These are phyloP conservation scores for Ceyx margarethae DNA, from an alignment of 2,113 vertebrate genomes.

Conservation along the genomic window DNA sequence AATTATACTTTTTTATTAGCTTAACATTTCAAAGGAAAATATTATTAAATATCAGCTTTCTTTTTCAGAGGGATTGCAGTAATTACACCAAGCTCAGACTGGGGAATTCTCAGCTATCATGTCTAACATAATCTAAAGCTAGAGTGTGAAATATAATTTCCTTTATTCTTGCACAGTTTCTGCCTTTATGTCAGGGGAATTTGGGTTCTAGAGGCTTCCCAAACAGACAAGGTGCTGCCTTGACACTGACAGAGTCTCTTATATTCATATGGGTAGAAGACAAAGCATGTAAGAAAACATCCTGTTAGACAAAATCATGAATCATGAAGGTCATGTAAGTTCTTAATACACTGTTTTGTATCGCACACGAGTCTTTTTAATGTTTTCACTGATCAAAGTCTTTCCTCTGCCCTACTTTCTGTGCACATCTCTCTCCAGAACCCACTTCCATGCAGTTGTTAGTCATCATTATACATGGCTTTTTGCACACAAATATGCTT, in stretches of 20 bases:
- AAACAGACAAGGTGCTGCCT: neutral
- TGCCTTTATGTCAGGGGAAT: neutral
- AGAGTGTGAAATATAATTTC: neutral
- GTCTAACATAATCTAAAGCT: neutral
- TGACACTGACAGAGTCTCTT: neutral
- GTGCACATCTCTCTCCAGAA: neutral
- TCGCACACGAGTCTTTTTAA: neutral
- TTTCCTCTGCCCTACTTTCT: too few species aligned
- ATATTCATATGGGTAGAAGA: neutral
- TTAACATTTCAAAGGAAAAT: neutral
- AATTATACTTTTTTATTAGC: neutral
- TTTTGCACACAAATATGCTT: neutral
- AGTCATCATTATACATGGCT: fast-evolving
- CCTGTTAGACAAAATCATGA: neutral
- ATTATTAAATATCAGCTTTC: neutral
- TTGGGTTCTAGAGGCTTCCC: neutral
- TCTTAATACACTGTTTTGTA: neutral
- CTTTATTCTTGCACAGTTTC: neutral
- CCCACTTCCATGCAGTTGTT: neutral
- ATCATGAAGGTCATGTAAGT: neutral
- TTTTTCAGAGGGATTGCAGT: neutral
- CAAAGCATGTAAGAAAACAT: neutral
- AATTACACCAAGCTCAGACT: neutral
- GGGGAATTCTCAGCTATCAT: neutral
- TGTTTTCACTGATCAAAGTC: neutral